Percentiles rank a stretch among this genome's conserved stretches.
phyloP scores from a whole-genome alignment of 2,888 invertebrate genomes.

The Agrilus mali region DNA sequence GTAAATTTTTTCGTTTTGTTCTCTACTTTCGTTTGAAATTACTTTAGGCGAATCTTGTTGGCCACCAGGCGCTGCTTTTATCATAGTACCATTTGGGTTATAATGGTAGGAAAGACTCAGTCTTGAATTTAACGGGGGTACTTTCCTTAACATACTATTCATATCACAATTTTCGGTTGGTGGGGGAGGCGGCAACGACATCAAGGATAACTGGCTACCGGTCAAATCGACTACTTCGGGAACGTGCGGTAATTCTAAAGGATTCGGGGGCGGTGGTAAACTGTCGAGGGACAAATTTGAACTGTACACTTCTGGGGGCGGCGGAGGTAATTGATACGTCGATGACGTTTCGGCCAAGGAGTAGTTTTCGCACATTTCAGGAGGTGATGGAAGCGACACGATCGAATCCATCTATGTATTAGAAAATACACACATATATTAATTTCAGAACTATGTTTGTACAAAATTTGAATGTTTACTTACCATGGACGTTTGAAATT shows the following conservation, averaged over 20 bases:
- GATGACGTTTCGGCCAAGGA: constrained; percentile 32
- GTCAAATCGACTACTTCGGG: constrained; percentile 41
- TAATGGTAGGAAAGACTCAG: constrained; percentile 17
- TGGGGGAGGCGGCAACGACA: constrained; percentile 65
- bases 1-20: too few relatives aligned
- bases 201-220: constrained; percentile 57
- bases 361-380: constrained; percentile 39
- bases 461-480: not conserved
- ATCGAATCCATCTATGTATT: constrained; percentile 41
- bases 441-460: not conserved
- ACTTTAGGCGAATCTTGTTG: constrained; percentile 17
- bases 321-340: constrained; percentile 51
- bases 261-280: constrained; percentile 66
- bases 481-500: constrained; percentile 8
- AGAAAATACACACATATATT: constrained; percentile 1
- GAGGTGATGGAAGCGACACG: constrained; percentile 38
- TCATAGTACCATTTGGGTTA: too few relatives aligned
- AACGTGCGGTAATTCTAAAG: constrained; percentile 40
- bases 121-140: constrained; percentile 33
- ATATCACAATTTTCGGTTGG: constrained; percentile 30
- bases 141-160: constrained; percentile 23
- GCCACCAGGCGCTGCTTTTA: too few relatives aligned
- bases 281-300: constrained; percentile 69
- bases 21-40: too few relatives aligned
- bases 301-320: constrained; percentile 61